phyloP scores from a whole-genome alignment of 1,140 invertebrate genomes.

The Monomorium pharaonis region DNA sequence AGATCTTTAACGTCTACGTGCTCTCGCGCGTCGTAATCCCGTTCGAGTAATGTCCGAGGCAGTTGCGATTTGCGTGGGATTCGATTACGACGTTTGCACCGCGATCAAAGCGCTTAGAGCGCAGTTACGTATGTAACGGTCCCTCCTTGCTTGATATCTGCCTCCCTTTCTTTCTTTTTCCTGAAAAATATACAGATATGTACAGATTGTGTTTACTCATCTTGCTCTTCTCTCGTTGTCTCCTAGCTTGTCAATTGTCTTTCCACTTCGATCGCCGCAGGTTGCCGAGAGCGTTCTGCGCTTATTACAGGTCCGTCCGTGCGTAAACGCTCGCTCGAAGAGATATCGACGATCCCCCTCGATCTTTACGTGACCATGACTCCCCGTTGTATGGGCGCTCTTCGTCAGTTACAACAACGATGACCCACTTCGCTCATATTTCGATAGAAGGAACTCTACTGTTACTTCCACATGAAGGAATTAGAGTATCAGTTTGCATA shows the following conservation, averaged over 20 bases:
- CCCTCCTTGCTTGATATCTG: slow-evolving; percentile 27
- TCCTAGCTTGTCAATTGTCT: slow-evolving; percentile 3
- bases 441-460: not conserved
- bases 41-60: not conserved
- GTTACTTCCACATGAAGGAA: not conserved
- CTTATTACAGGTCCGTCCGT: slow-evolving; percentile 48
- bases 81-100: slow-evolving; percentile 61
- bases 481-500: not conserved
- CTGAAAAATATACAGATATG: not conserved
- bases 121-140: slow-evolving; percentile 71
- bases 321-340: slow-evolving; percentile 56
- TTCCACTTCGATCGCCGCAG: slow-evolving; percentile 35
- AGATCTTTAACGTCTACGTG: not conserved
- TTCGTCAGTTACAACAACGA: slow-evolving; percentile 53
- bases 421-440: slow-evolving; percentile 60
- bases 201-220: slow-evolving; percentile 49
- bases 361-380: slow-evolving; percentile 54
- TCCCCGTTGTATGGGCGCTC: not conserved
- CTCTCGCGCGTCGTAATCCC: not conserved
- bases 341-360: slow-evolving; percentile 61
- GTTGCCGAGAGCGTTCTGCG: slow-evolving; percentile 57
- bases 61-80: slow-evolving; percentile 64
- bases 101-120: slow-evolving; percentile 69
- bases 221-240: slow-evolving; percentile 42
- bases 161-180: not conserved